These are phyloP conservation scores for rat (Rattus norvegicus) DNA, from an alignment of 2,113 vertebrate genomes.

Conservation along the genomic window GRCr8 NC_086024.1:38897501-38898000, in stretches of 20 bases:
- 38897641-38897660: background rate
- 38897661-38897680: background rate
- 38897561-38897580: too few relatives aligned
- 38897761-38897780: too few relatives aligned
- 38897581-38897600: background rate
- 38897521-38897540: background rate
- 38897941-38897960: background rate
- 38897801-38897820: background rate
- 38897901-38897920: constrained; percentile 2
- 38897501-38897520: background rate
- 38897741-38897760: too few relatives aligned
- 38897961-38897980: background rate
- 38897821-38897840: background rate
- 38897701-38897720: too few relatives aligned
- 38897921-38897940: constrained; percentile 4
- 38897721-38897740: too few relatives aligned
- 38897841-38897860: background rate
- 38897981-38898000: constrained; percentile 12
- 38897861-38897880: background rate
- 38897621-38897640: background rate
- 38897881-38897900: background rate
- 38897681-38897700: background rate
- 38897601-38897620: background rate
- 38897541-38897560: background rate
- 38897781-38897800: too few relatives aligned